These are phyloP conservation scores for Darevskia mixta DNA, from an alignment of 2,797 vertebrate species.

Conservation along the genomic window DNA sequence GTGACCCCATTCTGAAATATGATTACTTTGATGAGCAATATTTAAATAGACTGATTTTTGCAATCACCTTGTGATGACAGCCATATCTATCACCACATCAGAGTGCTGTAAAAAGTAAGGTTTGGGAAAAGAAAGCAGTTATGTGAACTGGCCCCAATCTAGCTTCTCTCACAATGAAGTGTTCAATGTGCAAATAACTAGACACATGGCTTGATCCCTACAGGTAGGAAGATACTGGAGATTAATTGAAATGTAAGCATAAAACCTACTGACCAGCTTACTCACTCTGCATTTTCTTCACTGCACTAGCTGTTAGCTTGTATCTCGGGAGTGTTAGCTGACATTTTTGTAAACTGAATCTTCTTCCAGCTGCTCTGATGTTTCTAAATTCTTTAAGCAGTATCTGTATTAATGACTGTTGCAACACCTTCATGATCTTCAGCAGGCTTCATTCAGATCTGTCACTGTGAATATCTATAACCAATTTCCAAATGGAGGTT, in stretches of 20 bases:
- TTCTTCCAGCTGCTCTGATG: conserved; percentile 2
- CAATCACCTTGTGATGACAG: not conserved
- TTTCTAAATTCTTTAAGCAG: not conserved
- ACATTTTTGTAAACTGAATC: not conserved
- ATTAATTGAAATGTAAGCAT: not conserved
- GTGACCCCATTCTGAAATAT: conserved; percentile 8
- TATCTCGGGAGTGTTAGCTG: not conserved
- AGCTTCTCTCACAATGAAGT: not conserved
- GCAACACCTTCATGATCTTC: not conserved
- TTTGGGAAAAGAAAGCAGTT: not conserved
- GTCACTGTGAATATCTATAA: conserved; percentile 8
- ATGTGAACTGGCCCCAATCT: not conserved
- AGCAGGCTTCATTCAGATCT: conserved; percentile 29
- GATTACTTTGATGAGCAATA: not conserved
- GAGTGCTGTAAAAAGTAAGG: not conserved
- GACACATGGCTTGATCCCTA: not conserved
- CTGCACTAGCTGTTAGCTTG: conserved; percentile 18
- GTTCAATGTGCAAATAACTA: not conserved
- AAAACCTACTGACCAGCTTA: not conserved
- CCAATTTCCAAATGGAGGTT: not conserved
- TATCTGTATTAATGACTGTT: conserved; percentile 1
- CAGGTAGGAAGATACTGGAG: not conserved
- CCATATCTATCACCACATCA: not conserved
- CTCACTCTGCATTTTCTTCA: conserved; percentile 13
- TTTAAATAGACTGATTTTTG: not conserved